These are phyloP conservation scores for Doryteuthis pealeii DNA, from an alignment of 1,140 invertebrate genomes.

Conservation along the genomic window DNA sequence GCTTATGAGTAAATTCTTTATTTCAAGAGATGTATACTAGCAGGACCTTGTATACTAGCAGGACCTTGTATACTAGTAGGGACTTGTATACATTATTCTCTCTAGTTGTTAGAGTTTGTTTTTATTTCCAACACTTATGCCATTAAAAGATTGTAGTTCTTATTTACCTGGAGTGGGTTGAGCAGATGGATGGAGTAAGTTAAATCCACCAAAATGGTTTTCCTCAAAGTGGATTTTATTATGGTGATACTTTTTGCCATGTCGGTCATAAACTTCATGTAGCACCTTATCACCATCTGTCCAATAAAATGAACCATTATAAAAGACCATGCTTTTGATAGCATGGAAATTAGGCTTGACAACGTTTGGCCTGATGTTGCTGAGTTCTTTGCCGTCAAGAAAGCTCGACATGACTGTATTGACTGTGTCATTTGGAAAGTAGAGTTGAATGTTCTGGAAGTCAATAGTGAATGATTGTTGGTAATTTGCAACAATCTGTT, in stretches of 20 bases:
- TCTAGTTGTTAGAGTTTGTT: too few relatives aligned
- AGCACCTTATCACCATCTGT: slow-evolving; percentile 74
- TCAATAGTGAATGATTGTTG: slow-evolving; percentile 78
- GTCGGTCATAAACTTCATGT: slow-evolving; percentile 63
- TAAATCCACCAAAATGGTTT: slow-evolving; percentile 36
- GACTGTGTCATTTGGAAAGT: slow-evolving; percentile 71
- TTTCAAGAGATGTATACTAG: too few relatives aligned
- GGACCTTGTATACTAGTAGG: too few relatives aligned
- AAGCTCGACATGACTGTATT: slow-evolving; percentile 81
- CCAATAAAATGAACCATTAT: slow-evolving; percentile 74
- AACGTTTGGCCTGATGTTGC: slow-evolving; percentile 74
- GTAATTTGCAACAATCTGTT: slow-evolving; percentile 66
- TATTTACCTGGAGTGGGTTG: slow-evolving; percentile 48
- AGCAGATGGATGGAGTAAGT: slow-evolving; percentile 38
- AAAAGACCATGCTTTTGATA: slow-evolving; percentile 36
- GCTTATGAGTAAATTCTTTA: too few relatives aligned
- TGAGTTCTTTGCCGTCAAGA: slow-evolving; percentile 76
- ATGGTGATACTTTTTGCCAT: slow-evolving; percentile 71
- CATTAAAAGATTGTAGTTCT: too few relatives aligned
- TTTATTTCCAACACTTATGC: too few relatives aligned
- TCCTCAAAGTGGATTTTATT: slow-evolving; percentile 61
- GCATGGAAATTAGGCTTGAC: slow-evolving; percentile 52
- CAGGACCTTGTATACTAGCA: too few relatives aligned
- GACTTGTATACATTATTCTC: too few relatives aligned
- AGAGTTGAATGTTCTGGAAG: slow-evolving; percentile 76